These are phyloP conservation scores for Bombus impatiens DNA, from an alignment of 1,140 invertebrate genomes.

Conservation along the genomic window DNA sequence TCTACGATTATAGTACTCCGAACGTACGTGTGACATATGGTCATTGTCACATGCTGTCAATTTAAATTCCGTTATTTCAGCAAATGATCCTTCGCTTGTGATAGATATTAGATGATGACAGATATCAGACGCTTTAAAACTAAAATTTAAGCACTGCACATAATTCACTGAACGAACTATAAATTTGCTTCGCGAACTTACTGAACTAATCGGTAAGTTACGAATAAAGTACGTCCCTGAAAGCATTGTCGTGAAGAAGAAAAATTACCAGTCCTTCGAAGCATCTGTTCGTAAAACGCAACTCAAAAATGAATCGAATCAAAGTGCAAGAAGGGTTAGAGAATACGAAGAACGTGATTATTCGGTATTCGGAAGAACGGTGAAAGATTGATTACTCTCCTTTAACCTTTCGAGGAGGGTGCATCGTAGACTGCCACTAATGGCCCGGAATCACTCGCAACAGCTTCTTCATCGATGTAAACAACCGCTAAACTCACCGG, in stretches of 20 bases:
- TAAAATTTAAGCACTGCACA: no score
- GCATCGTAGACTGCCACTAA: constrained; percentile 71
- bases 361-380: neutral
- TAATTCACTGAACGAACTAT: no score
- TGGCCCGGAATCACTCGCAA: constrained; percentile 73
- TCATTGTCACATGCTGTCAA: neutral
- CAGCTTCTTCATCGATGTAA: constrained; percentile 80
- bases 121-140: no score
- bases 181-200: no score
- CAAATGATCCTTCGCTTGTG: no score
- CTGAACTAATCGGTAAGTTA: no score
- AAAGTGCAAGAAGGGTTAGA: neutral
- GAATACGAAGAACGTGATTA: neutral
- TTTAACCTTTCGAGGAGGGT: constrained; percentile 2
- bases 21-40: neutral
- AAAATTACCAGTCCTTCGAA: neutral
- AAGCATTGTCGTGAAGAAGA: no score
- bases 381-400: neutral
- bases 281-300: neutral
- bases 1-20: neutral
- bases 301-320: neutral
- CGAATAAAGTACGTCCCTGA: neutral
- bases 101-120: no score
- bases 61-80: neutral
- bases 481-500: constrained; percentile 73